Conservation (phyloP, 2,888 invertebrate genomes). For the Platycnemis pennipes region DNA sequence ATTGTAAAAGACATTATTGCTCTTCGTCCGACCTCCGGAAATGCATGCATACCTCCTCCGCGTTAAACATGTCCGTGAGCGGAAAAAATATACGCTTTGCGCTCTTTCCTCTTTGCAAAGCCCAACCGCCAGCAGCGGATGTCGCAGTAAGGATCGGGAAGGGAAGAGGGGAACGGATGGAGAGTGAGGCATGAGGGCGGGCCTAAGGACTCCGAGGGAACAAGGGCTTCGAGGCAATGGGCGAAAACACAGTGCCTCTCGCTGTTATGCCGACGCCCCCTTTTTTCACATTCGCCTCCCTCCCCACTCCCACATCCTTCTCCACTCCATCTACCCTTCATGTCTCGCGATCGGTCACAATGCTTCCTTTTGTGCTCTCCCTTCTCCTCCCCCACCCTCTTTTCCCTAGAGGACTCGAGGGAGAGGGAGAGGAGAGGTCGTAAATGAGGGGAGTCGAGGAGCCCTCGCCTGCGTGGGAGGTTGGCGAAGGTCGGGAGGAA, state of each 20-base stretch:
- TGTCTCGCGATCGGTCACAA: constrained; percentile 46
- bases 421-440: not conserved
- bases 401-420: too few species aligned
- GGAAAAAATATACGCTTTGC: not conserved
- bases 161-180: not conserved
- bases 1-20: not conserved
- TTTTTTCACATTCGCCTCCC: constrained; percentile 34
- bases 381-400: not conserved
- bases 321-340: not conserved
- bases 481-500: constrained; percentile 59
- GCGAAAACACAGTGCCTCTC: constrained; percentile 45
- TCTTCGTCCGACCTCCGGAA: not conserved
- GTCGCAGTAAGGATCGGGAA: not conserved
- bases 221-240: constrained; percentile 5
- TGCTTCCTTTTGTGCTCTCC: constrained; percentile 39
- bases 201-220: not conserved
- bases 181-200: not conserved
- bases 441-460: not conserved
- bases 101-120: not conserved
- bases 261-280: constrained; percentile 22
- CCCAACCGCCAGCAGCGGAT: constrained; percentile 35
- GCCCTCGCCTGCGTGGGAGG: constrained; percentile 41
- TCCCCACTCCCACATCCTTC: not conserved
- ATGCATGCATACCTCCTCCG: not conserved
- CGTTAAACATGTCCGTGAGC: not conserved